Conservation (phyloP, 2,113 vertebrate species). For the Myrmecobius fasciatus region DNA sequence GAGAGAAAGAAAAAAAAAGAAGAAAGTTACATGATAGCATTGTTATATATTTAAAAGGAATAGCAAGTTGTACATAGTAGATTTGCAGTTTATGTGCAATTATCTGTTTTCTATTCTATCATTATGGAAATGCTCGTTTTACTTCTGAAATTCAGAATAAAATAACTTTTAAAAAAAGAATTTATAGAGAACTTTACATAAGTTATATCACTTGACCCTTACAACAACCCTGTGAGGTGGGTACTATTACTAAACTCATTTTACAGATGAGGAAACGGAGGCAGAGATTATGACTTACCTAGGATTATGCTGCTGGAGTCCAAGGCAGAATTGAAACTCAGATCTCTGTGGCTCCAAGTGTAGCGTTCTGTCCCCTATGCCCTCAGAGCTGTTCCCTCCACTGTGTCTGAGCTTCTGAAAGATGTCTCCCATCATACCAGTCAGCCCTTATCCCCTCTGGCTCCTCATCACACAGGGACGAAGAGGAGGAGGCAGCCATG, state of each 20-base stretch:
- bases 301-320: background rate
- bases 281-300: background rate
- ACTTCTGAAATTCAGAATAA: background rate
- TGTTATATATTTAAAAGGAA: too few relatives aligned
- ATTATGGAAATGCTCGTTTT: background rate
- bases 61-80: background rate
- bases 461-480: constrained; percentile 82
- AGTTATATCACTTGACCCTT: background rate
- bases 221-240: background rate
- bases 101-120: background rate
- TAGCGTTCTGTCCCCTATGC: background rate
- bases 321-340: background rate
- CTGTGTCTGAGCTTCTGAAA: background rate
- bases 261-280: background rate
- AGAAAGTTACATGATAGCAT: too few relatives aligned
- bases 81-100: background rate
- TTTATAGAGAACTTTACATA: background rate
- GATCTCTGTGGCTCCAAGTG: background rate
- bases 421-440: background rate
- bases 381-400: background rate
- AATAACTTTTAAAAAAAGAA: background rate
- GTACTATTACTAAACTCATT: background rate
- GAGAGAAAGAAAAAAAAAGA: too few relatives aligned
- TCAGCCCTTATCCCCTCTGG: background rate
- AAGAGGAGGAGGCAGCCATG: constrained; percentile 82